Base-by-base conservation (phyloP, 2,888 invertebrate species). In the Ypsolopha scabrella region DNA sequence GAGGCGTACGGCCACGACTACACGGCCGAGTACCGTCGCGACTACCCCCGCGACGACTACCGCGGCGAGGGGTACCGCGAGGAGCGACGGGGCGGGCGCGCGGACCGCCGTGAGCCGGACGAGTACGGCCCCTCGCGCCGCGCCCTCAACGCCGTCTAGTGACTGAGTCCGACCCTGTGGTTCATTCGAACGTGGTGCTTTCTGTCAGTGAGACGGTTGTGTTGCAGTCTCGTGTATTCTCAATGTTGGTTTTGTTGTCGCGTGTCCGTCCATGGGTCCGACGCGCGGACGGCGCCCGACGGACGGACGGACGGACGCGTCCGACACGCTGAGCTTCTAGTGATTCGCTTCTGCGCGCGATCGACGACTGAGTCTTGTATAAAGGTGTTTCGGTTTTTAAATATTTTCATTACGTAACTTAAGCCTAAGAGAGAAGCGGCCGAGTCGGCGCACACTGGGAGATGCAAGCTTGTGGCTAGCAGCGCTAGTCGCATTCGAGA, bases 71-170 rank as follows among this genome's bases (percentile, higher is more conserved):
- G 80, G 56, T 80, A 81, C 61, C 80, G 85, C 51, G 86, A 80
- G 63, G 69, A 88, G 62, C 80, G 82, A 71, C 63, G 79, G 63
- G 53, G 74, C 66, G 52, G 72, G 74, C 59, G 71, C 65, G 49
- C 64, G 66, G 53, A 75, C 72, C 58, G 72, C 71, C 73, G 87
- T 66, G 73, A 81, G 51, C 75, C 81, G 54, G 88, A 88, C 63
- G 88, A 88, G 64, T 88, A 90, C 75, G 89, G 89, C 56, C 87
- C 91, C 43, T 90, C 92, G 63, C 88, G 92, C 55, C 88, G 92
- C 68, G 91, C 91, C 63, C 89, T 92, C 65, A 92, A 92, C 81
- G 92, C 92, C 75, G 92, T 93, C 79, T 93, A 92, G 90, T 43
- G 24, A 43, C 13, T 13, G 13, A 24, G 43, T 43, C 14, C 43